Conservation (phyloP, 2,888 invertebrate genomes). For the Trichopria drosophilae region DNA sequence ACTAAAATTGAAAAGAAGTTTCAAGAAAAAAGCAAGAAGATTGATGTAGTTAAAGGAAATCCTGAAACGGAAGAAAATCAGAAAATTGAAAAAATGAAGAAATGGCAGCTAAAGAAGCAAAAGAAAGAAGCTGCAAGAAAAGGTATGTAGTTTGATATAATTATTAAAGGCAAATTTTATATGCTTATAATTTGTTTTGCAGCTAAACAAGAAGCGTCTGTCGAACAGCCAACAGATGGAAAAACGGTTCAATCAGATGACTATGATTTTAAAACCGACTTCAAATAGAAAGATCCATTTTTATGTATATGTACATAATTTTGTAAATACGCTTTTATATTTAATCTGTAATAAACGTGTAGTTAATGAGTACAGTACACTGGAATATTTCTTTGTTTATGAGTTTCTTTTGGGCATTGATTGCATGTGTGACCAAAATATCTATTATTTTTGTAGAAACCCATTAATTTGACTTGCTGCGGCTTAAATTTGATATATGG, state of each 20-base stretch:
- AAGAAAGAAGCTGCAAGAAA: slow-evolving; percentile 64
- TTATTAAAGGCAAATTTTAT: neutral
- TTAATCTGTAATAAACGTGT: no score
- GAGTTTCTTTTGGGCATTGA: no score
- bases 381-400: no score
- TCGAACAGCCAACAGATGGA: slow-evolving; percentile 60
- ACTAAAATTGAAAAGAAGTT: slow-evolving; percentile 45
- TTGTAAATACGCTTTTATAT: no score
- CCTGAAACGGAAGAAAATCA: slow-evolving; percentile 70
- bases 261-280: slow-evolving; percentile 68
- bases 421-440: no score
- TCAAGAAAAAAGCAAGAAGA: slow-evolving; percentile 52
- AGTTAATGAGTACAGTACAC: no score
- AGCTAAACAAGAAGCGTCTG: slow-evolving; percentile 66
- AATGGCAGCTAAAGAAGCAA: slow-evolving; percentile 69
- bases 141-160: slow-evolving; percentile 39
- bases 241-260: slow-evolving; percentile 59
- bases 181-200: slow-evolving; percentile 48
- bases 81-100: slow-evolving; percentile 64
- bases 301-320: no score
- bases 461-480: no score
- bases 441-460: no score
- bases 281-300: slow-evolving; percentile 40
- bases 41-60: slow-evolving; percentile 37
- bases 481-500: no score